Evolutionary conservation across 1,140 invertebrate species (phyloP).

Genomic region (Sycophila sp.): DNA sequence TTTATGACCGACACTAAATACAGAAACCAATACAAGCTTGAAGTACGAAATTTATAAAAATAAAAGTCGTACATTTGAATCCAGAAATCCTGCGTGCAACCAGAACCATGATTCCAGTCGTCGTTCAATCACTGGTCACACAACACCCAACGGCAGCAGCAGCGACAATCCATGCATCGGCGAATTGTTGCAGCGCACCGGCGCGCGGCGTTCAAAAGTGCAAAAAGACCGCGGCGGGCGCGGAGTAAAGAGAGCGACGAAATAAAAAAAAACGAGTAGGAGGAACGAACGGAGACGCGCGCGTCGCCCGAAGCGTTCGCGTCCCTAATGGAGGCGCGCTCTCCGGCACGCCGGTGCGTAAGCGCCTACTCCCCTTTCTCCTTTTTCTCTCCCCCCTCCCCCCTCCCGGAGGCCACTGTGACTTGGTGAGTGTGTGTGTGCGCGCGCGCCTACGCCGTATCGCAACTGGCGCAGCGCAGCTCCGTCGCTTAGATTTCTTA

Average conservation of each 20-base stretch:
- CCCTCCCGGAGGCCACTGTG: no score
- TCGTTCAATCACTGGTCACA: no score
- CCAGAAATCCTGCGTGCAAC: constrained; percentile 32
- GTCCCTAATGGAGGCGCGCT: constrained; percentile 54
- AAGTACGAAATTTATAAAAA: not conserved
- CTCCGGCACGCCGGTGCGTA: constrained; percentile 41
- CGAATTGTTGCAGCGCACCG: not conserved
- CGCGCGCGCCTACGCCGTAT: constrained; percentile 42
- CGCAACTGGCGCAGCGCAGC: constrained; percentile 21
- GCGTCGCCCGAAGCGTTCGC: constrained; percentile 53
- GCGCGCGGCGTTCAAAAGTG: constrained; percentile 4
- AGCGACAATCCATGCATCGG: constrained; percentile 24
- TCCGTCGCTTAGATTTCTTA: constrained; percentile 27
- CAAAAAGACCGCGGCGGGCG: constrained; percentile 5
- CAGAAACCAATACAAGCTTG: no score
- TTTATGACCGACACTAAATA: no score
- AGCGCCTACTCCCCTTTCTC: constrained; percentile 52
- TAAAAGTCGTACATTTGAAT: constrained; percentile 27
- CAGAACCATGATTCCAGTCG: constrained; percentile 30
- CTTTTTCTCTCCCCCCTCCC: constrained; percentile 30
- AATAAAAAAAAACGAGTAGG: not conserved
- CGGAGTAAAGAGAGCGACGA: not conserved
- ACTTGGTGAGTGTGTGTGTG: no score
- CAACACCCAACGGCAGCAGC: not conserved
- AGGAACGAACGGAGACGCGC: constrained; percentile 39